Conservation (phyloP, 2,797 vertebrate species). For the Rachycentron canadum region DNA sequence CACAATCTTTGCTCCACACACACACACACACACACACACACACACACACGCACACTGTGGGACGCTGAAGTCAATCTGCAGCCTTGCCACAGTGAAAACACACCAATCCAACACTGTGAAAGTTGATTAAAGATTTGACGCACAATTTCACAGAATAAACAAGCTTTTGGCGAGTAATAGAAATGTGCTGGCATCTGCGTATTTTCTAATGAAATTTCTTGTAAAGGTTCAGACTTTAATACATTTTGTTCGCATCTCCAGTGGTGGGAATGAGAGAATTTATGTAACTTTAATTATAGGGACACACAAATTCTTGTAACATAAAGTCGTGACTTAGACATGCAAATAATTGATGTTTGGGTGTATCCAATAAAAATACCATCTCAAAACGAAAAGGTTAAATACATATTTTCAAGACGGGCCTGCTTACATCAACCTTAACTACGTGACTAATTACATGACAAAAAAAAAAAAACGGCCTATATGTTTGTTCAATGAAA, state of each 20-base stretch:
- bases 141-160: slow-evolving; percentile 37
- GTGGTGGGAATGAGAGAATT: not conserved
- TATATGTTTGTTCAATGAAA: not conserved
- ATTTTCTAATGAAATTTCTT: slow-evolving; percentile 31
- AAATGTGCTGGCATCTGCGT: slow-evolving; percentile 27
- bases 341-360: not conserved
- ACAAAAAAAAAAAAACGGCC: not conserved
- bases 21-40: too few species aligned
- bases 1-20: not conserved
- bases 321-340: not conserved
- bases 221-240: slow-evolving; percentile 18
- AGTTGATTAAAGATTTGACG: slow-evolving; percentile 33
- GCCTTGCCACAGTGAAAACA: slow-evolving; percentile 16
- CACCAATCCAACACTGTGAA: slow-evolving; percentile 15
- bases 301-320: not conserved
- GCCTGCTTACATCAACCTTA: not conserved
- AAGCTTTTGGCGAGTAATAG: slow-evolving; percentile 1
- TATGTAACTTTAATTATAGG: not conserved
- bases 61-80: slow-evolving; percentile 12
- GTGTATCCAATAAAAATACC: not conserved
- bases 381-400: not conserved
- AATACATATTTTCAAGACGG: not conserved
- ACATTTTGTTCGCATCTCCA: slow-evolving; percentile 14
- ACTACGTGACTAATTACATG: not conserved
- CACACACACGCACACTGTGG: too few species aligned